A percentile compares a stretch with the other conserved stretches of the same genome.
Conservation (phyloP, 2,888 invertebrate genomes). For the Blera fallax region DNA sequence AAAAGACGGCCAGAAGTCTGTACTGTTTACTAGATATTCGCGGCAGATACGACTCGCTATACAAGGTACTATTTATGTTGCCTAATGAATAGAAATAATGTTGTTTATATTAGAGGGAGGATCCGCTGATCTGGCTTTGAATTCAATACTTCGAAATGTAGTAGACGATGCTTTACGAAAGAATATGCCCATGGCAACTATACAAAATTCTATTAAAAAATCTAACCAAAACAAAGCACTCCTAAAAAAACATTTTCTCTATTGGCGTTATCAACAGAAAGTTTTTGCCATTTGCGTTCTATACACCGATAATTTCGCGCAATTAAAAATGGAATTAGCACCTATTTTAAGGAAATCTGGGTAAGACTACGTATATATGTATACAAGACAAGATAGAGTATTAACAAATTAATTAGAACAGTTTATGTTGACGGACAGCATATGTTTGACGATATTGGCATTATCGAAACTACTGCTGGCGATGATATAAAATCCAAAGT, state of each 20-base stretch:
- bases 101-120: constrained; percentile 83
- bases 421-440: constrained; percentile 82
- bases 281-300: constrained; percentile 83
- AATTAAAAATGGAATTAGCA: constrained; percentile 82
- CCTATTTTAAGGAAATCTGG: constrained; percentile 84
- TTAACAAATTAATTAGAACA: constrained; percentile 79
- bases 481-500: constrained; percentile 68
- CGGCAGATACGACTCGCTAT: constrained; percentile 85
- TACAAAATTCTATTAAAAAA: constrained; percentile 85
- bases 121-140: constrained; percentile 84
- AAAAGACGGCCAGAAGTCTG: constrained; percentile 84
- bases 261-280: constrained; percentile 80
- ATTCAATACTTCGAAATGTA: constrained; percentile 83
- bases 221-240: constrained; percentile 80
- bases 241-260: constrained; percentile 80
- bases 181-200: constrained; percentile 85
- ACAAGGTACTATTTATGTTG: constrained; percentile 81
- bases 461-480: constrained; percentile 82
- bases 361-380: constrained; percentile 80
- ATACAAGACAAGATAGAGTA: not conserved
- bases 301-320: constrained; percentile 83
- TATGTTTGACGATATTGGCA: constrained; percentile 85
- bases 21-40: constrained; percentile 82
- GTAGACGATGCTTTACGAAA: constrained; percentile 85
- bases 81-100: not conserved